Percentiles rank a stretch among this genome's conserved stretches.
These are phyloP conservation scores for Agrochola circellaris DNA, from an alignment of 2,888 invertebrate genomes.

Conservation along the genomic window DNA sequence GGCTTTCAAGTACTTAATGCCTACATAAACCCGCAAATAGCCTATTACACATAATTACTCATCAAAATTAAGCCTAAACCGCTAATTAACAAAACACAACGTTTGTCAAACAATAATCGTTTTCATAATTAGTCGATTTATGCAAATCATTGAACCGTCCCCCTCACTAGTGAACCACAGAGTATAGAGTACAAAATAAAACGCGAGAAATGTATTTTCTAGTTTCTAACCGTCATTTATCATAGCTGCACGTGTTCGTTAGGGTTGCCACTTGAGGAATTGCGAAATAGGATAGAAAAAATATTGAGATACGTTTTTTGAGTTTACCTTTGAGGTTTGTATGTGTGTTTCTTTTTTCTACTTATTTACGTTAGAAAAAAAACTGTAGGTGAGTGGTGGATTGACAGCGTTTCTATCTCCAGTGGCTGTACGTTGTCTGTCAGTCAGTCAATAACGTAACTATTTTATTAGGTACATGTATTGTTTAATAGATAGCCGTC, in stretches of 20 bases:
- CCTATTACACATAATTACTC: conserved; percentile 25
- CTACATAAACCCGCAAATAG: conserved; percentile 17
- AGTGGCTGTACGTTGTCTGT: not conserved
- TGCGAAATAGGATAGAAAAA: conserved; percentile 10
- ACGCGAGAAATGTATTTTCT: conserved; percentile 61
- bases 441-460: not conserved
- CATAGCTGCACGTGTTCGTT: conserved; percentile 59
- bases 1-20: not conserved
- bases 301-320: conserved; percentile 9
- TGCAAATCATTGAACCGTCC: conserved; percentile 57
- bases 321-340: conserved; percentile 15
- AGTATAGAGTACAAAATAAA: conserved; percentile 53
- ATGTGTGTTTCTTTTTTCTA: not conserved
- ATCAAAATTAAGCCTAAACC: conserved; percentile 22
- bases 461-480: not conserved
- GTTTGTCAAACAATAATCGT: conserved; percentile 42
- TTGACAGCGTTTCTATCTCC: not conserved
- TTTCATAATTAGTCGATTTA: conserved; percentile 62
- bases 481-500: no score
- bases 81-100: conserved; percentile 22
- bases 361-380: not conserved
- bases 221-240: conserved; percentile 68
- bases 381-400: not conserved
- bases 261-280: conserved; percentile 63
- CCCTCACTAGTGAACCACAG: conserved; percentile 50